Percentiles rank a stretch among this genome's conserved stretches.
Evolutionary conservation across 2,797 vertebrate genomes (phyloP).

Genomic region (Gila robusta): DNA sequence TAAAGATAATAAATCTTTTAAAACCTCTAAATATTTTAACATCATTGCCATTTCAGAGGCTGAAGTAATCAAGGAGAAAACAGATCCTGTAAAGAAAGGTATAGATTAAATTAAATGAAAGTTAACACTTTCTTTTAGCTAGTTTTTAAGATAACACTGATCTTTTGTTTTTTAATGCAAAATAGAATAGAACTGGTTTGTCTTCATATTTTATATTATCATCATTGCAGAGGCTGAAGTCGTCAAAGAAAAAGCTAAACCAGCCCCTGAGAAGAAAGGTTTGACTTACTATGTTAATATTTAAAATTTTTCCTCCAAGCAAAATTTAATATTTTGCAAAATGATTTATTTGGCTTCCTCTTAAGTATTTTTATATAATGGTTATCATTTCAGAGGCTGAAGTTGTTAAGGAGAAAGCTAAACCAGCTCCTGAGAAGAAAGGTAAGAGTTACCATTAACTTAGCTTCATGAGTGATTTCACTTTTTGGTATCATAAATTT

Average conservation of each 20-base stretch:
- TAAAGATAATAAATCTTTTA: neutral
- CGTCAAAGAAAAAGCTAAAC: constrained; percentile 41
- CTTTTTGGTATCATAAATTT: neutral
- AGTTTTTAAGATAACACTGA: neutral
- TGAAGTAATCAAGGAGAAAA: constrained; percentile 63
- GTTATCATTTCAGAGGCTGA: constrained; percentile 42
- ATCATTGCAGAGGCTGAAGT: constrained; percentile 13
- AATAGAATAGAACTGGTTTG: neutral
- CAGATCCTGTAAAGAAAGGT: constrained; percentile 43
- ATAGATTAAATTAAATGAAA: neutral
- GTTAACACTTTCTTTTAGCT: neutral
- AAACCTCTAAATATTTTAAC: neutral
- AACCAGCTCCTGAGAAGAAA: constrained; percentile 52
- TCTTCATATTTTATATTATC: neutral
- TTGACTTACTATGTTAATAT: neutral
- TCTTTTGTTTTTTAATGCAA: neutral
- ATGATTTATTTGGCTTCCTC: neutral
- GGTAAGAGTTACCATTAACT: neutral
- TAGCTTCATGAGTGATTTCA: neutral
- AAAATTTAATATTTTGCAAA: neutral
- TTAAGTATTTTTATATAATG: neutral
- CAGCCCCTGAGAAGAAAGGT: constrained; percentile 31
- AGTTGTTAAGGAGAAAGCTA: constrained; percentile 62
- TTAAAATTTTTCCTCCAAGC: neutral
- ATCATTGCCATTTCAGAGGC: constrained; percentile 8